Evolutionary conservation across 1,140 invertebrate species (phyloP), one percentile per base, ranked within the genome.

Genomic region (Pentalonia nigronervosa): DNA sequence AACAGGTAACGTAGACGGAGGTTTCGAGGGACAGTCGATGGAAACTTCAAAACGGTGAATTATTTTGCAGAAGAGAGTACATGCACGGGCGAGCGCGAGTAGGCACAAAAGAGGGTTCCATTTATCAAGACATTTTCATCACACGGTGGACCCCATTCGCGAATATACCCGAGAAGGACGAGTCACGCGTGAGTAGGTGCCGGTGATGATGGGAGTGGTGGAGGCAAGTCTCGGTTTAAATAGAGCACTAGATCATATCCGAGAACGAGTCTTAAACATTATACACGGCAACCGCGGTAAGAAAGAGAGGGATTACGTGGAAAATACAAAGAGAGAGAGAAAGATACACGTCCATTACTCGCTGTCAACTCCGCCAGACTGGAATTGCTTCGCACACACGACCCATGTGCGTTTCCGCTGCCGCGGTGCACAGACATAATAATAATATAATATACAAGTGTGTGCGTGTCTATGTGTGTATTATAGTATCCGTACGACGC

Each of bases 111-210:
- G 81, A 50, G 67, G 45, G 7, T 93, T 84, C 34, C 81, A 93
- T 93, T 93, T 93, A 93, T 93, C 91, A 93, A 93, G 91, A 93
- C 81, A 41, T 93, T 93, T 93, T 93, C 91, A 56, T 93, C 91
- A 86, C 91, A 84, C 67, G 36, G 14, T 14, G 45, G 48, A 9
- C 47, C 47, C 56, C 21, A 36, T 21, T 8, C 50, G 20, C 48
- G n/a, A 21, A n/a, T 50, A 53, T 36, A 53, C 48, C 88, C 88
- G 88, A 36, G 25, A n/a, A 45, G 11, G 41, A 7, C 14, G 41
- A 25, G 60, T n/a, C 60, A 76, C 60, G 41, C n/a, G n/a, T 76
- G 60, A 76, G 56, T n/a, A 17, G 56, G 53, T 90, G 23, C 34
- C 17, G 20, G 60, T 11, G 45, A n/a, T 17, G 34, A 6, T 21